phyloP scores from a whole-genome alignment of 2,113 vertebrate genomes.

The Climacteris rufus region DNA sequence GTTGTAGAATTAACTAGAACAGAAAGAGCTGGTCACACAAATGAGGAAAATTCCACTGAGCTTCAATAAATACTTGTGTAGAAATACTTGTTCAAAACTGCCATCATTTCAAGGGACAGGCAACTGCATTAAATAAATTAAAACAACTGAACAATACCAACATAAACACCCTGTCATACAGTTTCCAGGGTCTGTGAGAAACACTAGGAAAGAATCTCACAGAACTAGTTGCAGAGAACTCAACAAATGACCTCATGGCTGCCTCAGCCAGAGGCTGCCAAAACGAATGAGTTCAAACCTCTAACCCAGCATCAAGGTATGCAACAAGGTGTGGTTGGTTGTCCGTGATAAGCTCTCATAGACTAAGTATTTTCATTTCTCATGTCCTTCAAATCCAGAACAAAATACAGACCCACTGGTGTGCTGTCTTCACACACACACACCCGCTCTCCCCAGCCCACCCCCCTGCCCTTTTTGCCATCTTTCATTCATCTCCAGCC shows the following conservation, averaged over 20 bases:
- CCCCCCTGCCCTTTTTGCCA: background rate
- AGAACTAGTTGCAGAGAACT: background rate
- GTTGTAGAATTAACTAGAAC: background rate
- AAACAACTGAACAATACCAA: background rate
- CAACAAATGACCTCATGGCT: background rate
- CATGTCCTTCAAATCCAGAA: background rate
- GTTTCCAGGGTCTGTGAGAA: constrained; percentile 42
- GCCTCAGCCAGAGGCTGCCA: background rate
- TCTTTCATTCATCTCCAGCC: background rate
- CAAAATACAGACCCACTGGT: background rate
- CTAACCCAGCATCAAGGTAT: background rate
- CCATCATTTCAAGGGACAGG: background rate
- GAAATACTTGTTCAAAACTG: background rate
- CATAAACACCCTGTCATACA: background rate
- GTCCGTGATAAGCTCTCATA: background rate
- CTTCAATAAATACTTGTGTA: background rate
- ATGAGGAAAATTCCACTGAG: background rate
- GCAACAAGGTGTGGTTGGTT: background rate
- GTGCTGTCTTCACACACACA: background rate
- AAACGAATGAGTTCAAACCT: background rate
- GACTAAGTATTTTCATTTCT: background rate
- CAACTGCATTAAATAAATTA: background rate
- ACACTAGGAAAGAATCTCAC: constrained; percentile 39
- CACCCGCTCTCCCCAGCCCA: too few relatives aligned
- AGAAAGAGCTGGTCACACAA: background rate